Evolutionary conservation across 2,888 invertebrate genomes (phyloP).

Genomic region (Oconnorella tubifera): DNA sequence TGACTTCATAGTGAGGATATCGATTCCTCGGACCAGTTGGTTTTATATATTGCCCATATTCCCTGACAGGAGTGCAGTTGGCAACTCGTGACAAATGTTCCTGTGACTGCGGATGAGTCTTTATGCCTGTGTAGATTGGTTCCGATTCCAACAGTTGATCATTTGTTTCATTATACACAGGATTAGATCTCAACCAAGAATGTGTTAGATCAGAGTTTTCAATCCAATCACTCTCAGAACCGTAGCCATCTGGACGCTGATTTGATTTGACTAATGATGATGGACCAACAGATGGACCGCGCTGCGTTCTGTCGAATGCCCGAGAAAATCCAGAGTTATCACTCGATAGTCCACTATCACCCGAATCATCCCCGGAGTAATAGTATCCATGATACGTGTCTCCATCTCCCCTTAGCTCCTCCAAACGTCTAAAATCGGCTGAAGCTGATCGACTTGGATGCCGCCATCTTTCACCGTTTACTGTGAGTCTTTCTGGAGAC

Average conservation of each 20-base stretch:
- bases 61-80: not conserved
- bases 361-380: conserved; percentile 20
- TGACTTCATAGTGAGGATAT: no score
- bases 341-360: conserved; percentile 26
- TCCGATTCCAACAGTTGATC: not conserved
- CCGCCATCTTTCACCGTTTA: not conserved
- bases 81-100: not conserved
- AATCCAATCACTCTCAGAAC: not conserved
- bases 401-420: not conserved
- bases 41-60: not conserved
- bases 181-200: not conserved
- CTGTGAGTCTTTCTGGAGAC: not conserved
- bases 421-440: conserved; percentile 6
- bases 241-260: not conserved
- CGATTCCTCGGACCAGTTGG: no score
- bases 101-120: not conserved
- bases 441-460: not conserved
- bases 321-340: conserved; percentile 26
- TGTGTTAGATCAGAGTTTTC: not conserved
- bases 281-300: not conserved
- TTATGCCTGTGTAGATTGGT: not conserved
- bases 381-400: conserved; percentile 2
- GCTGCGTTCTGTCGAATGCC: not conserved
- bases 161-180: not conserved
- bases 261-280: no score